phyloP scores from a whole-genome alignment of 1,140 invertebrate genomes.

The Ips typographus region DNA sequence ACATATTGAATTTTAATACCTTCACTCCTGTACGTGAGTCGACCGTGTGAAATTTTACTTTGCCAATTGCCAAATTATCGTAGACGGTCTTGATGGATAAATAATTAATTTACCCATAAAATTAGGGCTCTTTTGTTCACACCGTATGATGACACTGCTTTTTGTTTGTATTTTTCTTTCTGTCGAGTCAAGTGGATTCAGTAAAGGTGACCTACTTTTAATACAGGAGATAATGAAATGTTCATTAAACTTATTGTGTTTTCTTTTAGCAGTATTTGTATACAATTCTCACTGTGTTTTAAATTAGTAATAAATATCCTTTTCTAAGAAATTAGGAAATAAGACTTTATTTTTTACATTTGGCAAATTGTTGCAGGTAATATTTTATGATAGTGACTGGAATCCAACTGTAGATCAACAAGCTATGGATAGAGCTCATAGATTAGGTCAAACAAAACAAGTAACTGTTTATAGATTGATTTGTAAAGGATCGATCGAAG shows the following conservation, averaged over 20 bases:
- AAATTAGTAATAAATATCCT: too few species aligned
- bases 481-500: conserved; percentile 90
- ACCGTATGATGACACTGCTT: too few species aligned
- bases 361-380: conserved; percentile 66
- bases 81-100: conserved; percentile 10
- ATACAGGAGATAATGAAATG: too few species aligned
- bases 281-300: too few species aligned
- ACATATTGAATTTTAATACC: conserved; percentile 37
- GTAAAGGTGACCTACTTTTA: too few species aligned
- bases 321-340: too few species aligned
- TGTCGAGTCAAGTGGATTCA: too few species aligned
- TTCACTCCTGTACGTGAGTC: conserved; percentile 24
- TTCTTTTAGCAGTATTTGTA: too few species aligned
- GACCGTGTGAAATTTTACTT: conserved; percentile 34
- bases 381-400: conserved; percentile 99
- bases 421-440: conserved; percentile 90
- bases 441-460: conserved; percentile 85
- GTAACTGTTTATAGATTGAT: conserved; percentile 92
- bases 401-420: conserved; percentile 96
- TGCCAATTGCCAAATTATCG: conserved; percentile 25
- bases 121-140: neutral
- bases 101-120: conserved; percentile 24
- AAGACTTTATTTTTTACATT: conserved; percentile 5
- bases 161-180: too few species aligned
- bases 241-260: too few species aligned